phyloP scores from a whole-genome alignment of 2,797 vertebrate genomes.

The Syngnathus rostellatus region DNA sequence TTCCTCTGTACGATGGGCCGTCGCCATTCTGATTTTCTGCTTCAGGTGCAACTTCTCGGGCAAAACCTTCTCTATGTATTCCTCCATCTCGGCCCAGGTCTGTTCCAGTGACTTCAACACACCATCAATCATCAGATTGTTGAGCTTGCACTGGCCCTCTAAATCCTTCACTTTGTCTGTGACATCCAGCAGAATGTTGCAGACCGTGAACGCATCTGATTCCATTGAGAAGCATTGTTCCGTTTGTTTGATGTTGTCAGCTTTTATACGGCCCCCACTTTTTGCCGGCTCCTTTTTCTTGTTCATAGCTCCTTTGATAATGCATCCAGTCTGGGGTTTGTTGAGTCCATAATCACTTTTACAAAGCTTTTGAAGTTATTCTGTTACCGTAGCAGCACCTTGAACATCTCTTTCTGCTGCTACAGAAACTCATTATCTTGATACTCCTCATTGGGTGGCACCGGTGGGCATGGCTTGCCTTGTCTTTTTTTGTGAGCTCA shows the following conservation, averaged over 20 bases:
- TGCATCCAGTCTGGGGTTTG: not conserved
- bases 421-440: not conserved
- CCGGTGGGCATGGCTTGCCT: not conserved
- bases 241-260: not conserved
- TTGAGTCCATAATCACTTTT: not conserved
- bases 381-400: not conserved
- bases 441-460: not conserved
- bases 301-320: not conserved
- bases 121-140: too few species aligned
- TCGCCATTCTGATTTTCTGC: too few species aligned
- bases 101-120: too few species aligned
- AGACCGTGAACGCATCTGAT: not conserved
- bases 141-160: not conserved
- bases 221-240: not conserved
- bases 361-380: not conserved
- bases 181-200: not conserved
- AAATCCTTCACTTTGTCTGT: not conserved
- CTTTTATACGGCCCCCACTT: not conserved
- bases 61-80: too few species aligned
- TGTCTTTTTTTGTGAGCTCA: not conserved
- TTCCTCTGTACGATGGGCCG: too few species aligned
- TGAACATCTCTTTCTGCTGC: not conserved
- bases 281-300: not conserved
- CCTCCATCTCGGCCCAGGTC: too few species aligned
- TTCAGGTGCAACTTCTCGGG: too few species aligned